These are phyloP conservation scores for Catharus ustulatus DNA, from an alignment of 2,797 vertebrate genomes.

Conservation along the genomic window DNA sequence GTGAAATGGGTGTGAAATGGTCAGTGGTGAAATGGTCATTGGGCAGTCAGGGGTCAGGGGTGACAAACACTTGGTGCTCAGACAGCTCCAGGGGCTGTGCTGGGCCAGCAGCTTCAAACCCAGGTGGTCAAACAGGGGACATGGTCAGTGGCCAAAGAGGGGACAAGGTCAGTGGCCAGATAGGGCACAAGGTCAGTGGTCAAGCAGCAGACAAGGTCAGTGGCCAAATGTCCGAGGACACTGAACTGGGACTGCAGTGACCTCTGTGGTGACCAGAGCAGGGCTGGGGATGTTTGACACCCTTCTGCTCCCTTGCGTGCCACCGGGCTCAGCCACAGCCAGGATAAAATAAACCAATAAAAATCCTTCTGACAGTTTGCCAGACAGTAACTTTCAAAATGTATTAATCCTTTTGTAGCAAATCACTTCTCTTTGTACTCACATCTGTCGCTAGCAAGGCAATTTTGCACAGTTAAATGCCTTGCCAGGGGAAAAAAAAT, in stretches of 20 bases:
- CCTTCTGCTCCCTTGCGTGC: not conserved
- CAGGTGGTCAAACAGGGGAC: too few relatives aligned
- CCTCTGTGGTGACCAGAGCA: not conserved
- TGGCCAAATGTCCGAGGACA: not conserved
- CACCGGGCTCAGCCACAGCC: not conserved
- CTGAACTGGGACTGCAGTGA: fast-evolving
- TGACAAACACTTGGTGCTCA: not conserved
- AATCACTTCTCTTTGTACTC: conserved; percentile 16
- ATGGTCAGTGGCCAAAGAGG: too few relatives aligned
- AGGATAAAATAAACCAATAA: not conserved
- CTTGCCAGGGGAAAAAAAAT: not conserved
- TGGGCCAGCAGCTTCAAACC: fast-evolving
- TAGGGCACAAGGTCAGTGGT: not conserved
- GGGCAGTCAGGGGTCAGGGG: not conserved
- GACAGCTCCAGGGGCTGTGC: not conserved
- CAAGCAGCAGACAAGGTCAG: not conserved
- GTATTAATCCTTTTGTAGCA: conserved; percentile 25
- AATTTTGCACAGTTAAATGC: not conserved
- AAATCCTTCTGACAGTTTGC: not conserved
- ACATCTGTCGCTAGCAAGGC: not conserved
- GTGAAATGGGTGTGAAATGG: not conserved
- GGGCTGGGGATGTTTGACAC: not conserved
- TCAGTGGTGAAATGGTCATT: too few relatives aligned
- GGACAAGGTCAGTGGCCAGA: not conserved
- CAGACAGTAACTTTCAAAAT: conserved; percentile 1